These are phyloP conservation scores for Araneus ventricosus DNA, from an alignment of 1,140 invertebrate genomes.

Conservation along the genomic window DNA sequence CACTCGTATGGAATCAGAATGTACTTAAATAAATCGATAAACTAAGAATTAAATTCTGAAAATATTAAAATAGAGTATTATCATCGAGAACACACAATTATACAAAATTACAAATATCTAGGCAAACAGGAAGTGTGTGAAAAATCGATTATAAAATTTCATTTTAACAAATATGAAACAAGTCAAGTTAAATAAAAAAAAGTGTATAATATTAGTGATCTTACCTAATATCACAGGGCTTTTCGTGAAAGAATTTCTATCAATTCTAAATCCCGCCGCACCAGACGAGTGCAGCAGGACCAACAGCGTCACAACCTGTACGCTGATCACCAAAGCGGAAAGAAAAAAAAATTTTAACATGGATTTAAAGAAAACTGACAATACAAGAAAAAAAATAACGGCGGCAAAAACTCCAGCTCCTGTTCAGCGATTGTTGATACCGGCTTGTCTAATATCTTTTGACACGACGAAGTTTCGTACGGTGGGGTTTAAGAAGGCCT, in stretches of 20 bases:
- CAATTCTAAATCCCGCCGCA: not conserved
- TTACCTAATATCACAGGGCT: slow-evolving; percentile 60
- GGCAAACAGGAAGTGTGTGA: too few relatives aligned
- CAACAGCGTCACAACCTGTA: slow-evolving; percentile 23
- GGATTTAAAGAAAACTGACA: not conserved
- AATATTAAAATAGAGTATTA: too few relatives aligned
- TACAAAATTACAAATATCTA: too few relatives aligned
- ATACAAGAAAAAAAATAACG: not conserved
- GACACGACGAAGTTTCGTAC: not conserved
- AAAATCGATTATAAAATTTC: too few relatives aligned
- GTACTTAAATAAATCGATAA: too few relatives aligned
- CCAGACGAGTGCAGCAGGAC: not conserved
- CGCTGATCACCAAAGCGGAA: slow-evolving; percentile 18
- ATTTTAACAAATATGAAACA: too few relatives aligned
- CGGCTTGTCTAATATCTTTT: not conserved
- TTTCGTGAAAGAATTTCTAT: not conserved
- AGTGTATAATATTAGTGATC: too few relatives aligned
- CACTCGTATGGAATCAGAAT: too few relatives aligned
- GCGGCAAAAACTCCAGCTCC: too few relatives aligned
- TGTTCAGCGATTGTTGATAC: not conserved
- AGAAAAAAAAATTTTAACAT: slow-evolving; percentile 17
- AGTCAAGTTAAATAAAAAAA: not conserved
- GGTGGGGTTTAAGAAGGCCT: not conserved
- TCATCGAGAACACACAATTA: too few relatives aligned
- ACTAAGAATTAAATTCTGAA: too few relatives aligned